Conservation (phyloP, 2,888 invertebrate species). For the Drosophila kambysellisi region DNA sequence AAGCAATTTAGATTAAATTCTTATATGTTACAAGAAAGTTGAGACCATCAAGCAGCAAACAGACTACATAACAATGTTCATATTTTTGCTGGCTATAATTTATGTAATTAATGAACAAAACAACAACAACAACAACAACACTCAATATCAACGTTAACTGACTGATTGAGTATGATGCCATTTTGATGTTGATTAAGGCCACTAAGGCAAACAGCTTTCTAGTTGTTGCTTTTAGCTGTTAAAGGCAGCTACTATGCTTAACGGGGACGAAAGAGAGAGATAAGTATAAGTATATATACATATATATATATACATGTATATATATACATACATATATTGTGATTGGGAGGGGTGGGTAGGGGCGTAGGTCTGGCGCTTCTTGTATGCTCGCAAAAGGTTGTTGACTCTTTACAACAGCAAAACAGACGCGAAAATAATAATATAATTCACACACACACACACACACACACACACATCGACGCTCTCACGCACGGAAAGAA, state of each 20-base stretch:
- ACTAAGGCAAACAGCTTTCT: constrained; percentile 57
- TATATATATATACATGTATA: not conserved
- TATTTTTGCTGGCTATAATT: constrained; percentile 16
- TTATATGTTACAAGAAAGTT: not conserved
- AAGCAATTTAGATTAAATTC: not conserved
- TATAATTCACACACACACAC: constrained; percentile 61
- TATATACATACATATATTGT: not conserved
- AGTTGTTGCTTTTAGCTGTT: constrained; percentile 41
- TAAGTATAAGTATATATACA: not conserved
- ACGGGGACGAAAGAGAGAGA: constrained; percentile 18
- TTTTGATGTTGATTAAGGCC: constrained; percentile 69
- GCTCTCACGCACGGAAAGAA: constrained; percentile 37
- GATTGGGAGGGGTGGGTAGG: not conserved
- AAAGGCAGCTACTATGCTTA: constrained; percentile 48
- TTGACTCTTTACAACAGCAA: constrained; percentile 76
- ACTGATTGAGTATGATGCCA: constrained; percentile 58
- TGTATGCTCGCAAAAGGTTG: constrained; percentile 71
- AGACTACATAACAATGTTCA: constrained; percentile 16
- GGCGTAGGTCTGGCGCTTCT: constrained; percentile 64
- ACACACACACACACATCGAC: constrained; percentile 42
- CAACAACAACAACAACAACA: not conserved
- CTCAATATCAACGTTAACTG: constrained; percentile 10
- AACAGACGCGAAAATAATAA: constrained; percentile 76
- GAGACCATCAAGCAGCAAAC: not conserved
- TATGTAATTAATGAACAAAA: constrained; percentile 39